A percentile compares a stretch with the other conserved stretches of the same genome.
Evolutionary conservation across 2,888 invertebrate species (phyloP).

Genomic region (Rhopalosiphum nymphaeae): DNA sequence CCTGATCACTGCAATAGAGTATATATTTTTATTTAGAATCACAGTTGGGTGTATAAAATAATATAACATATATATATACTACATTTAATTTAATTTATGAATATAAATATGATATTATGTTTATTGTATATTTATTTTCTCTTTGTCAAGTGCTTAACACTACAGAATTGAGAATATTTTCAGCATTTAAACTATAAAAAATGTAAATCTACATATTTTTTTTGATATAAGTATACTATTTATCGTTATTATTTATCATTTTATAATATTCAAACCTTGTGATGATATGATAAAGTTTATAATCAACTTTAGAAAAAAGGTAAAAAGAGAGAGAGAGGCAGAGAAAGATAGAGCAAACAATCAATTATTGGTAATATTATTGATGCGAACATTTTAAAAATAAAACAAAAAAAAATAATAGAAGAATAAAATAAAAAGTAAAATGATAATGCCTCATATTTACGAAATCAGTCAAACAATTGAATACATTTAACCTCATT

Average conservation of each 20-base stretch:
- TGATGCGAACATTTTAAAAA: not conserved
- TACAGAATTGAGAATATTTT: not conserved
- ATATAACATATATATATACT: not conserved
- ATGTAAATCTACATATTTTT: not conserved
- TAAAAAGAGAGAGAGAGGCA: not conserved
- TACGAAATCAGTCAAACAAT: not conserved
- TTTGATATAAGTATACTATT: not conserved
- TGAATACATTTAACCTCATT: not conserved
- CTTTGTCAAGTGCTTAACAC: not conserved
- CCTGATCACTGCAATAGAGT: not conserved
- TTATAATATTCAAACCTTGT: not conserved
- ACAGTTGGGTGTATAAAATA: not conserved
- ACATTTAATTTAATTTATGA: not conserved
- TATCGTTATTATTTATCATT: not conserved
- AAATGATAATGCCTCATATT: not conserved
- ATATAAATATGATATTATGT: constrained; percentile 5
- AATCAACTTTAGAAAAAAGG: not conserved
- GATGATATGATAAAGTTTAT: not conserved
- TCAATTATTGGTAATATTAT: not conserved
- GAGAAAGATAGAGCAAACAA: not conserved
- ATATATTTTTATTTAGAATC: not conserved
- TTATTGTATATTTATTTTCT: not conserved
- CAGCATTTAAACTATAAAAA: not conserved
- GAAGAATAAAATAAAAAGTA: not conserved
- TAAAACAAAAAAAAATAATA: not conserved